Percentiles rank a stretch among this genome's conserved stretches.
phyloP scores from a whole-genome alignment of 1,140 invertebrate genomes.

The Xylocopa sonorina region DNA sequence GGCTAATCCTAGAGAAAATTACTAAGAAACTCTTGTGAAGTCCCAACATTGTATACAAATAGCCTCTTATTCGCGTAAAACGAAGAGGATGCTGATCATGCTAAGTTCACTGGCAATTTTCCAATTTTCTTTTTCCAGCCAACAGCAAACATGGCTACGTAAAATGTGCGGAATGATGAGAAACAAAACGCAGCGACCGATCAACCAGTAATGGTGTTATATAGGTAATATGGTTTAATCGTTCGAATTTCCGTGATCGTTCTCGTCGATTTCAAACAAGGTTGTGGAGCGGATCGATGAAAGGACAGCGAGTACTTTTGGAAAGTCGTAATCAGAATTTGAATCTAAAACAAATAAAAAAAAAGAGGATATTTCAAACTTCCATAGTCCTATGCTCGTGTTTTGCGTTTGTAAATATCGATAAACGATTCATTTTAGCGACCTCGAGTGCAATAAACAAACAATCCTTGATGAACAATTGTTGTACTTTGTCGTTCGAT shows the following conservation, averaged over 20 bases:
- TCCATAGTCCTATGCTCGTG: too few species aligned
- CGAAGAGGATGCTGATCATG: neutral
- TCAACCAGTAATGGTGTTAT: neutral
- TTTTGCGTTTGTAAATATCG: neutral
- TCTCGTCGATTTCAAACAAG: neutral
- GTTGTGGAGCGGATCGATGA: too few species aligned
- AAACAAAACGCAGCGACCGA: too few species aligned
- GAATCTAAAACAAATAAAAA: too few species aligned
- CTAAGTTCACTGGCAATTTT: neutral
- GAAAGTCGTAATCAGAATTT: neutral
- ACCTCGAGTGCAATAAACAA: neutral
- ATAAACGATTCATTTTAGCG: neutral
- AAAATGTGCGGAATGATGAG: neutral
- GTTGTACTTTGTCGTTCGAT: neutral
- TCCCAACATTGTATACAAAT: too few species aligned
- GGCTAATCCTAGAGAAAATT: too few species aligned
- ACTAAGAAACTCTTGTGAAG: too few species aligned
- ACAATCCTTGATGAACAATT: neutral
- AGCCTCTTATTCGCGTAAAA: neutral
- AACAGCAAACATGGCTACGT: neutral
- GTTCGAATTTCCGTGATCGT: too few species aligned
- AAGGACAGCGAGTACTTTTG: neutral
- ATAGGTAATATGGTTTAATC: too few species aligned
- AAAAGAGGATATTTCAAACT: too few species aligned
- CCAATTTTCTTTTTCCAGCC: neutral